Evolutionary conservation across 1,140 invertebrate species (phyloP).

Genomic region (Hycleus phaleratus): DNA sequence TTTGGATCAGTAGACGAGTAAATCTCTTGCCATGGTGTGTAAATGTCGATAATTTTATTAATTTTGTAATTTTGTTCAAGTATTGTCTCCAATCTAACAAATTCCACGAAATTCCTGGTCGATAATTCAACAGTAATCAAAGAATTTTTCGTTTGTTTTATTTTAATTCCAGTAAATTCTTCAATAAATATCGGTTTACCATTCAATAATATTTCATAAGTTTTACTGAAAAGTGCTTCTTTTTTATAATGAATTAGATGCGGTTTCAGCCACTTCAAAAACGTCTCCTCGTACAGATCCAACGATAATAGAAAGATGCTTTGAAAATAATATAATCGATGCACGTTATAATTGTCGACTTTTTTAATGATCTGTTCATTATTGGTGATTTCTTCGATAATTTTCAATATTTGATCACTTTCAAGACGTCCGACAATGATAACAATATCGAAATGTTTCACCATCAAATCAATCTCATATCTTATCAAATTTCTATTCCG

Average conservation of each 20-base stretch:
- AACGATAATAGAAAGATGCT: background rate
- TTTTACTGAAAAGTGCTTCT: constrained; percentile 14
- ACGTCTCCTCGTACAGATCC: background rate
- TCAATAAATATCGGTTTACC: constrained; percentile 6
- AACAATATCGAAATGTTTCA: constrained; percentile 19
- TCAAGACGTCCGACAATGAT: constrained; percentile 9
- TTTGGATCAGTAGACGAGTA: background rate
- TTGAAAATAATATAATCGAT: background rate
- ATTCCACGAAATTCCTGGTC: background rate
- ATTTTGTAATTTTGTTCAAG: constrained; percentile 6
- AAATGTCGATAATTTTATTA: constrained; percentile 17
- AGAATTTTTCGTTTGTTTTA: background rate
- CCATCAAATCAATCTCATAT: constrained; percentile 6
- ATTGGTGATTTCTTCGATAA: constrained; percentile 4
- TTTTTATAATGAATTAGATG: constrained; percentile 1
- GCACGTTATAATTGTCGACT: too few relatives aligned
- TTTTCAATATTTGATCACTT: constrained; percentile 3
- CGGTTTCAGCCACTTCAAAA: background rate
- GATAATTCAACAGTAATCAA: background rate
- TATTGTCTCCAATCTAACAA: constrained; percentile 1
- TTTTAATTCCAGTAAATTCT: background rate
- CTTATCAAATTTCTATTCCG: too few relatives aligned
- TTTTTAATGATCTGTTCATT: too few relatives aligned
- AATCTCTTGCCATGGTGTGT: background rate
- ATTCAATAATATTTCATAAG: constrained; percentile 12